Evolutionary conservation across 2,113 vertebrate species (phyloP).

Genomic region (Meles meles): DNA sequence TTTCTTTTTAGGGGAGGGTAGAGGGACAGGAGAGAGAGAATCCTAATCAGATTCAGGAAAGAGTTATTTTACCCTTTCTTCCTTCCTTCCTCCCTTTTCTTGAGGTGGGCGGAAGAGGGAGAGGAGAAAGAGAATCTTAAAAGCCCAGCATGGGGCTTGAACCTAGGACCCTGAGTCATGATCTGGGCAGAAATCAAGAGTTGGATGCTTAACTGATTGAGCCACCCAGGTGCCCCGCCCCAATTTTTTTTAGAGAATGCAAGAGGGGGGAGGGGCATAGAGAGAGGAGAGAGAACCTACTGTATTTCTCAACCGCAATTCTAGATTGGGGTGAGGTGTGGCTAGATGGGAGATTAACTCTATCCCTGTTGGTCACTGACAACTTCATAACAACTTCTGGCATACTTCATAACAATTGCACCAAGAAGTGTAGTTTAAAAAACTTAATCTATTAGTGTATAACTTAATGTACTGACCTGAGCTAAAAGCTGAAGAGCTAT

Average conservation of each 20-base stretch:
- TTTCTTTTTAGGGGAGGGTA: neutral
- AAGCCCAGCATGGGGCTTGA: neutral
- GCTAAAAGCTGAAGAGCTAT: neutral
- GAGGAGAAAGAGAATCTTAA: neutral
- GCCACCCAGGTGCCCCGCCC: neutral
- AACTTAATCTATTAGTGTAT: neutral
- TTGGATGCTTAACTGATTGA: neutral
- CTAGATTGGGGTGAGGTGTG: neutral
- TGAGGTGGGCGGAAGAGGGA: neutral
- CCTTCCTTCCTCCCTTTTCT: neutral
- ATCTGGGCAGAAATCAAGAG: neutral
- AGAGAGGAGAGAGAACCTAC: neutral
- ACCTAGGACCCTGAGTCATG: neutral
- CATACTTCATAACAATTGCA: neutral
- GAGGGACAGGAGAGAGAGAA: neutral
- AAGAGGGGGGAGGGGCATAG: neutral
- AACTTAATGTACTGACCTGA: neutral
- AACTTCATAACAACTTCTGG: neutral
- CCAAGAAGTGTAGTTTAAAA: neutral
- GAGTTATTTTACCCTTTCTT: neutral
- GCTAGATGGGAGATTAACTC: neutral
- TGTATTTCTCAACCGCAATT: neutral
- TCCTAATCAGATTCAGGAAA: neutral
- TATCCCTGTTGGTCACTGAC: neutral
- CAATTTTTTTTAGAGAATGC: neutral